Conservation (phyloP, 2,888 invertebrate genomes). For the Melangyna quadrimaculata region DNA sequence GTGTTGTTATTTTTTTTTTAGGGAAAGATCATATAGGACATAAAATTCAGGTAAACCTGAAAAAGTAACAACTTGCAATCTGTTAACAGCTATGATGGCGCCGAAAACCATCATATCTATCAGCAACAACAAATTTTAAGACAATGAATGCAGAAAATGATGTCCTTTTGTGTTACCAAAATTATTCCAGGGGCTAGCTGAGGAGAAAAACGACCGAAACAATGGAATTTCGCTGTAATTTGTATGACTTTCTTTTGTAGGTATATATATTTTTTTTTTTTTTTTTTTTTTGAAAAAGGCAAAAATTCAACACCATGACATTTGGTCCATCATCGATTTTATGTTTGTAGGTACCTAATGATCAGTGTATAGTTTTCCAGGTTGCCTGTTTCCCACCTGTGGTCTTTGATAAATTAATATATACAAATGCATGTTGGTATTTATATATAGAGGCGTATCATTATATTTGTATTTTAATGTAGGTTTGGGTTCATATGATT, state of each 20-base stretch:
- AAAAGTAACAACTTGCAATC: conserved; percentile 6
- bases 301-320: conserved; percentile 32
- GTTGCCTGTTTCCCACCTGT: conserved; percentile 25
- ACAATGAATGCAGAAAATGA: conserved; percentile 23
- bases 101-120: neutral
- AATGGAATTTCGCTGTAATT: conserved; percentile 8
- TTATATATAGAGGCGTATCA: conserved; percentile 1
- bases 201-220: conserved; percentile 8
- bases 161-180: conserved; percentile 24
- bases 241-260: conserved; percentile 21
- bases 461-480: conserved; percentile 10
- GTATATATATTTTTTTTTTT: neutral
- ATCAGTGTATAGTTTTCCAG: neutral
- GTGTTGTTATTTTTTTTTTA: neutral
- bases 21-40: neutral
- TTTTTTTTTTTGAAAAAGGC: neutral
- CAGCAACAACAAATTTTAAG: conserved; percentile 1
- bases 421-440: neutral
- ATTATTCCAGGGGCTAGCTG: neutral
- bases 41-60: conserved; percentile 1
- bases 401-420: conserved; percentile 18
- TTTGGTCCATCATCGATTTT: conserved; percentile 21
- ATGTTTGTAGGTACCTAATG: conserved; percentile 1
- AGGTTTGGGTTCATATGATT: neutral
- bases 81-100: conserved; percentile 34